Evolutionary conservation across 2,797 vertebrate species (phyloP), one percentile per base, ranked within the genome.

Genomic region (Ctenopoma kingsleyae): DNA sequence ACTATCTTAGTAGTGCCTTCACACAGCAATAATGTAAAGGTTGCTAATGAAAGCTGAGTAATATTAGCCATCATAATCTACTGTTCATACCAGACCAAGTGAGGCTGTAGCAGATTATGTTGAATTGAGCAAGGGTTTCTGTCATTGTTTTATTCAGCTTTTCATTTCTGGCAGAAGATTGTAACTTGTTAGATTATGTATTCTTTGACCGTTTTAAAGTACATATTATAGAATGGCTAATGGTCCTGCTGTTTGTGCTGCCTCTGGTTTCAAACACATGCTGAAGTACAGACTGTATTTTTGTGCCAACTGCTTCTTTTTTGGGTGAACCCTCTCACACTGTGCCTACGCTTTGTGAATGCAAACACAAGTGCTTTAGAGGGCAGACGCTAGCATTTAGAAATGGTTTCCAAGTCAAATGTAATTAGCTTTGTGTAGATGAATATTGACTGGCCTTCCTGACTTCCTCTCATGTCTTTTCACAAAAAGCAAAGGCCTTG

Each of bases 351-450:
- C 64, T 53, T 22, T 50, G 13, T 41, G 54, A 73, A 68, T 57
- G 50, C 64, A 64, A 73, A 82, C 66, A 49, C 36, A 35, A 71
- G 57, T 11, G 4, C 60, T 83, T 76, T 58, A 55, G 71, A 80
- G 65, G 63, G 17, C 50, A 43, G 50, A 52, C 27, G n/a, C 13
- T 46, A 55, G 30, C 19, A 22, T 84, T 80, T 59, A 20, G 43
- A 69, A 23, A n/a, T 51, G 55, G 68, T 36, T 82, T 81, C 78
- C 76, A 86, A 89, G 74, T 81, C 70, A 76, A 80, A 86, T 50
- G 71, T 78, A 82, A 83, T 87, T 84, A 87, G 71, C 76, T 76
- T 73, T 75, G 36, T 77, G 52, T 68, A 43, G 71, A 83, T 70
- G 68, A 71, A 80, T 80, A 80, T 77, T 67, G 76, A 76, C 80